These are phyloP conservation scores for Hipparchia semele DNA, from an alignment of 2,888 invertebrate species.

Conservation along the genomic window DNA sequence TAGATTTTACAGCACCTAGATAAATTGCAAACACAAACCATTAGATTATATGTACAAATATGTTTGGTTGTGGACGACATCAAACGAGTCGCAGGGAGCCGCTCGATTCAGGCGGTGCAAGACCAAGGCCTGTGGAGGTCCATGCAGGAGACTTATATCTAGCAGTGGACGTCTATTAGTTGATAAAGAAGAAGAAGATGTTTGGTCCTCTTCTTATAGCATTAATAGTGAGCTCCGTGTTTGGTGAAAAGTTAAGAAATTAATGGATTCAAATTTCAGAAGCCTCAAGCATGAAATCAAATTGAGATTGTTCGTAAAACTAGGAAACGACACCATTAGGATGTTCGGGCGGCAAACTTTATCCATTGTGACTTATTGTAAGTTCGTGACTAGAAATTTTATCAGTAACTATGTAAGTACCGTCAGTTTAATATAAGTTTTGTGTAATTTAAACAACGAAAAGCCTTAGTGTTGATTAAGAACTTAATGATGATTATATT, in stretches of 20 bases:
- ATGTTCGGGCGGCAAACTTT: conserved; percentile 47
- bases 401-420: conserved; percentile 35
- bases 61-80: no score
- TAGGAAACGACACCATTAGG: conserved; percentile 24
- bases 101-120: no score
- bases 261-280: background rate
- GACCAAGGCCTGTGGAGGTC: no score
- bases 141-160: no score
- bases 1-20: no score
- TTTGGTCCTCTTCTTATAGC: background rate
- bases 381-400: conserved; percentile 59
- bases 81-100: no score
- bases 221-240: background rate
- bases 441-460: background rate
- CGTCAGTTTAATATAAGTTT: conserved; percentile 30
- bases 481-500: no score
- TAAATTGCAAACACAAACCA: no score
- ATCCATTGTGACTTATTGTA: conserved; percentile 58
- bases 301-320: conserved; percentile 25
- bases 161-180: no score
- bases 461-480: no score
- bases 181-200: no score
- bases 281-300: background rate
- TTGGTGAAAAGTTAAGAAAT: background rate
- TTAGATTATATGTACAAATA: no score